Base-by-base conservation (phyloP, 2,888 invertebrate genomes). In the Catocala nupta region DNA sequence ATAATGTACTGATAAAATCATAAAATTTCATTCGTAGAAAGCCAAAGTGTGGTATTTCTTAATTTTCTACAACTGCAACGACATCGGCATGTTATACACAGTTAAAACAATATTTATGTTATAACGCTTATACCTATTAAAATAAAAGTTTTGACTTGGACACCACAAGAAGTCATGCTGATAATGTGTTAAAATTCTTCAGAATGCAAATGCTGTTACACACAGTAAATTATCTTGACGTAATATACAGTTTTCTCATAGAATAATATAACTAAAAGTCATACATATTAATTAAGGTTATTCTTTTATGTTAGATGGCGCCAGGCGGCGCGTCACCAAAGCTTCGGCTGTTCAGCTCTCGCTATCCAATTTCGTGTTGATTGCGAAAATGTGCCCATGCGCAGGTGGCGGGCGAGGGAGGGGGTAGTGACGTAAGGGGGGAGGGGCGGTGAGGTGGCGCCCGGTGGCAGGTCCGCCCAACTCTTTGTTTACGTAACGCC, bases 401-500 rank as follows among this genome's bases (percentile, higher is more conserved):
- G 90, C 92, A 89, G 82, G 88, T 87, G 85, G 70, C 74, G 72
- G 75, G 78, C 71, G 77, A 78, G 80, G 73, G 77, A 62, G 62
- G 74, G 65, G 71, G 70, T 68, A 70, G 71, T 76, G 77, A 55
- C 50, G 55, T 55, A 49, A 47, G 78, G 70, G 77, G 75, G 82
- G 82, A 78, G 78, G 74, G 78, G 81, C 78, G 77, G 79, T 69
- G 73, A 84, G 90, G 90, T 84, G 90, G 88, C 81, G 86, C 87
- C 87, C 88, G 78, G 87, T 86, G 86, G 88, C 90, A 84, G 91
- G 85, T 84, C 91, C 93, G 92, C 93, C 93, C 93, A 91, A 84
- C 88, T 89, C 91, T 92, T 93, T 93, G 93, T 93, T 93, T 91
- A 92, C 86, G 91, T 87, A 88, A 91, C 93, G 92, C 93, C 93